A percentile compares a stretch with the other conserved stretches of the same genome.
Conservation (phyloP, 2,113 vertebrate species). For the Amblyornis subalaris region DNA sequence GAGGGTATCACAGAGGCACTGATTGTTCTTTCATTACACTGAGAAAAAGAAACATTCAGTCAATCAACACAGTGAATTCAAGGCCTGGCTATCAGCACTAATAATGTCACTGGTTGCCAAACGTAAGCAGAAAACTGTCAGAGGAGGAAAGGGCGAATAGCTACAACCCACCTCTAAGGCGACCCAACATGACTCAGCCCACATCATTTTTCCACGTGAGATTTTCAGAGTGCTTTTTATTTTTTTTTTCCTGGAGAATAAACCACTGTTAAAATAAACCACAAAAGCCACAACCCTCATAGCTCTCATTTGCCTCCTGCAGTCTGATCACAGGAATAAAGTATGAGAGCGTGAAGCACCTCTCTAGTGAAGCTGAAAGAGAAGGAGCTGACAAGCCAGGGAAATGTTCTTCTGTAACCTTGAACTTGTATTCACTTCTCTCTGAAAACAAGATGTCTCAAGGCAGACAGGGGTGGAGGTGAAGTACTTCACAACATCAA, state of each 20-base stretch:
- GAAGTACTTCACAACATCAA: constrained; percentile 63
- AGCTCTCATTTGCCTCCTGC: constrained; percentile 52
- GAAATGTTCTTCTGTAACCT: constrained; percentile 57
- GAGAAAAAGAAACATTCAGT: constrained; percentile 41
- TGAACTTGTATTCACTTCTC: constrained; percentile 64
- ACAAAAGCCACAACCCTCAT: constrained; percentile 8
- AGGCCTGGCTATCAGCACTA: constrained; percentile 21
- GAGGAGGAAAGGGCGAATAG: background rate
- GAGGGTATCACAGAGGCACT: constrained; percentile 16
- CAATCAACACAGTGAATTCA: constrained; percentile 31
- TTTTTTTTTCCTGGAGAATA: background rate
- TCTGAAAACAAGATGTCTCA: constrained; percentile 66
- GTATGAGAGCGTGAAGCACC: constrained; percentile 15
- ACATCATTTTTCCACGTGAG: background rate
- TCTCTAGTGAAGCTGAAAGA: constrained; percentile 55
- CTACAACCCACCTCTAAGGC: background rate
- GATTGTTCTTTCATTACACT: constrained; percentile 42
- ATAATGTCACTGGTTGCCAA: constrained; percentile 15
- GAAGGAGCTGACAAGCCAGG: constrained; percentile 50
- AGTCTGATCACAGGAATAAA: constrained; percentile 35
- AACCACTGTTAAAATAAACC: constrained; percentile 24
- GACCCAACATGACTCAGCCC: background rate
- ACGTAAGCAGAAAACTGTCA: background rate
- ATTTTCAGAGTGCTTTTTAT: background rate
- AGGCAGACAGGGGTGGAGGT: constrained; percentile 54